Percentiles rank a stretch among this genome's conserved stretches.
Conservation (phyloP, 2,113 vertebrate genomes). For the Zonotrichia leucophrys region DNA sequence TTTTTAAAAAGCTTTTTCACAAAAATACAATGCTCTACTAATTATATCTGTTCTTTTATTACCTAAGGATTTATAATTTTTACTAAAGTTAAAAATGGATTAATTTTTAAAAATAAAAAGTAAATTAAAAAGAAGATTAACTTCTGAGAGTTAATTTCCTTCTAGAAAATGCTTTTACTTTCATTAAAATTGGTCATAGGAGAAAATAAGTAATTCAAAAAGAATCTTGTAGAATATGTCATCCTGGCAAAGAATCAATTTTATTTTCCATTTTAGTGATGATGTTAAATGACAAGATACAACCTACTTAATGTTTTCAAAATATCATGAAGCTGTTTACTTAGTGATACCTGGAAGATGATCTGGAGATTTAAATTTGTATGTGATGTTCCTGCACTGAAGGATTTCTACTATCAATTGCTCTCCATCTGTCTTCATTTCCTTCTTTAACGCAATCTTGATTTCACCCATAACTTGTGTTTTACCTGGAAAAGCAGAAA, state of each 20-base stretch:
- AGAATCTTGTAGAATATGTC: background rate
- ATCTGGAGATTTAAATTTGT: constrained; percentile 99
- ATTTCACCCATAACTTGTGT: constrained; percentile 98
- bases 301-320: background rate
- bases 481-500: constrained; percentile 79
- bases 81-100: background rate
- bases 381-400: constrained; percentile 98
- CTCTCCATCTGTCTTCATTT: constrained; percentile 98
- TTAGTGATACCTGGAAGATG: constrained; percentile 90
- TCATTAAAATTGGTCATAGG: background rate
- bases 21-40: background rate
- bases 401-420: constrained; percentile 96
- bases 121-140: background rate
- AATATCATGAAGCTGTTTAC: background rate
- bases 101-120: background rate
- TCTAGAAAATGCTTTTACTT: background rate
- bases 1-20: background rate
- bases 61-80: background rate
- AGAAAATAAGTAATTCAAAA: background rate
- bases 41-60: background rate
- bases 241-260: background rate
- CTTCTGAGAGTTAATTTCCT: background rate
- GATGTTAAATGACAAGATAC: background rate
- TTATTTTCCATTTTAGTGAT: background rate
- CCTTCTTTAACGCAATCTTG: constrained; percentile 96